Conservation (phyloP, 2,888 invertebrate species). For the Apotomis turbidana region DNA sequence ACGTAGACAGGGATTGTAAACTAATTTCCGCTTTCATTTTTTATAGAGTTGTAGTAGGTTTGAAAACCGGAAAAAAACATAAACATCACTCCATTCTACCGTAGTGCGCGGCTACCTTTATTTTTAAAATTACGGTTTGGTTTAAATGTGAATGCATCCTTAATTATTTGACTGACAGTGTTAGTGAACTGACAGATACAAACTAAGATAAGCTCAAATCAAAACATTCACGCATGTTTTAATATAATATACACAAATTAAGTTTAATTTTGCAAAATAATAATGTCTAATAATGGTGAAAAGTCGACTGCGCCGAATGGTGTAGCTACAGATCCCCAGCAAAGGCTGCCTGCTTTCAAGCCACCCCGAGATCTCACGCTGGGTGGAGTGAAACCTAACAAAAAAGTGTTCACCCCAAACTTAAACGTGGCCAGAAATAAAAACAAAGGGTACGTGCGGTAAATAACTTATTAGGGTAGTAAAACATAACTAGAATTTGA, state of each 20-base stretch:
- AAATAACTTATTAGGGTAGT: not conserved
- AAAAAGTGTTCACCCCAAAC: constrained; percentile 85
- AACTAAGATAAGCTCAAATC: not conserved
- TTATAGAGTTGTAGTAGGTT: not conserved
- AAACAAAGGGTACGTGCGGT: constrained; percentile 72
- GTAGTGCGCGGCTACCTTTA: too few species aligned
- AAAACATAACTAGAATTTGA: not conserved
- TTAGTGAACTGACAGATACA: constrained; percentile 10
- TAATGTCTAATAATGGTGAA: constrained; percentile 67
- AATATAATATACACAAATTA: not conserved
- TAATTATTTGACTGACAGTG: not conserved
- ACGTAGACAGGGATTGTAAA: not conserved
- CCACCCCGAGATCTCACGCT: constrained; percentile 84
- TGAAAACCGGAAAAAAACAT: too few species aligned
- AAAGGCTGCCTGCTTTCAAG: constrained; percentile 79
- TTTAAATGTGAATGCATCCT: not conserved
- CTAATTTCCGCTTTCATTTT: not conserved
- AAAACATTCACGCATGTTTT: constrained; percentile 23
- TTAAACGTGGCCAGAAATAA: constrained; percentile 85
- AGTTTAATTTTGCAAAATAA: constrained; percentile 13
- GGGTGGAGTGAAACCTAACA: constrained; percentile 77
- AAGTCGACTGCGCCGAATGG: constrained; percentile 64
- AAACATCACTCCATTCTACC: too few species aligned
- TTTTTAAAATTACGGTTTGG: not conserved
- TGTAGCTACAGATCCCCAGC: constrained; percentile 63